These are phyloP conservation scores for Alitta virens DNA, from an alignment of 2,888 invertebrate genomes.

Conservation along the genomic window DNA sequence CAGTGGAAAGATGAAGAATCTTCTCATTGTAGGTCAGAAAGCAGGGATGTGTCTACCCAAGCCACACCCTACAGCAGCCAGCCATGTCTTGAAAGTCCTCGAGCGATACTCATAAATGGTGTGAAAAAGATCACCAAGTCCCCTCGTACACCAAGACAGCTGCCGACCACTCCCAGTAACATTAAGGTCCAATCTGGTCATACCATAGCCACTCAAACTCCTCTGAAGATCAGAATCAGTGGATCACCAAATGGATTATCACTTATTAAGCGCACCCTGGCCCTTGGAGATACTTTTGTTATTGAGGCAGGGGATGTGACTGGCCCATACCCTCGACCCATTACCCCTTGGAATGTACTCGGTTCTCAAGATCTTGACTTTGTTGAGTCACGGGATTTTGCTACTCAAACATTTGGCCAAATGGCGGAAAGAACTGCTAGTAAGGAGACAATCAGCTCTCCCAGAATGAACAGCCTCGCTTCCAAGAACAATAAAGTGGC, in stretches of 20 bases:
- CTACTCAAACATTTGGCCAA: constrained; percentile 28
- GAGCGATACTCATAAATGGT: not conserved
- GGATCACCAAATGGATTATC: not conserved
- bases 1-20: not conserved
- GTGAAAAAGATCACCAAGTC: not conserved
- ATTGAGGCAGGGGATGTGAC: constrained; percentile 5
- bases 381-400: constrained; percentile 17
- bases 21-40: not conserved
- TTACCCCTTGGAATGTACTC: constrained; percentile 13
- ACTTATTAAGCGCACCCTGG: not conserved
- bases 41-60: not conserved
- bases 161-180: not conserved
- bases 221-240: constrained; percentile 1
- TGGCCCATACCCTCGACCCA: not conserved
- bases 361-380: constrained; percentile 13
- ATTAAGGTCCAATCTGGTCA: not conserved
- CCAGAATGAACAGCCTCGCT: too few relatives aligned
- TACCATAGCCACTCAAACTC: constrained; percentile 16
- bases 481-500: too few relatives aligned
- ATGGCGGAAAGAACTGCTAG: not conserved
- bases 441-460: too few relatives aligned
- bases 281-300: constrained; percentile 16
- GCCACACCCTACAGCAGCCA: not conserved
- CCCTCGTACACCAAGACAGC: not conserved
- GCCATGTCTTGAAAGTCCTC: not conserved